A percentile compares a stretch with the other conserved stretches of the same genome.
These are phyloP conservation scores for Calliphora vicina DNA, from an alignment of 1,140 invertebrate species.

Conservation along the genomic window DNA sequence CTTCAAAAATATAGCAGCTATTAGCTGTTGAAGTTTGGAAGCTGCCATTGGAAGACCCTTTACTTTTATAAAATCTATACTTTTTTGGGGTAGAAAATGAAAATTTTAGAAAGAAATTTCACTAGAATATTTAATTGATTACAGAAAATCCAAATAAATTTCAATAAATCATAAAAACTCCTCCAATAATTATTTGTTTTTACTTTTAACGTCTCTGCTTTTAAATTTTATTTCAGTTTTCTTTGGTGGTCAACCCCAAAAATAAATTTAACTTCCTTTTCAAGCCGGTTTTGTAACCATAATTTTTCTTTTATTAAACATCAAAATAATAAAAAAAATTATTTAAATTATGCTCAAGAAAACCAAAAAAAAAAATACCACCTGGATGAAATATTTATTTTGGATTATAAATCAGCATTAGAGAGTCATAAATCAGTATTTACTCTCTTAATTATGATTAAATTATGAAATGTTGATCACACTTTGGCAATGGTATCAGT, in stretches of 20 bases:
- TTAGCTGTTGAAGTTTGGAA: too few species aligned
- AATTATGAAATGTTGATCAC: slow-evolving; percentile 32
- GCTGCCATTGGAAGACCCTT: too few species aligned
- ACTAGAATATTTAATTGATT: too few species aligned
- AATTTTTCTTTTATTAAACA: too few species aligned
- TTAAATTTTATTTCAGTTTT: background rate
- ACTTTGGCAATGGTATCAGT: background rate
- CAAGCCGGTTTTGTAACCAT: background rate
- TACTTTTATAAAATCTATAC: too few species aligned
- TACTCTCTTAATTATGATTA: slow-evolving; percentile 19
- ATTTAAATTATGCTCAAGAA: background rate
- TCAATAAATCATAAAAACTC: too few species aligned
- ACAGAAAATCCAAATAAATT: too few species aligned
- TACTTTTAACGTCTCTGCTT: background rate
- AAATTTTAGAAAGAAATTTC: too few species aligned
- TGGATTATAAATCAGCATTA: background rate
- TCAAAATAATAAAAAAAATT: background rate
- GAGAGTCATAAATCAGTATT: background rate
- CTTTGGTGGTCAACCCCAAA: background rate
- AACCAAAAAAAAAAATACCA: background rate
- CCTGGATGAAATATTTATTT: background rate
- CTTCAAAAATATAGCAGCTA: too few species aligned
- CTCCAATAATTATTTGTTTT: background rate
- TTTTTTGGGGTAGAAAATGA: too few species aligned
- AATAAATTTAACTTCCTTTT: background rate